Base-by-base conservation (phyloP, 2,888 invertebrate species). In the Cryptus viduatorius region DNA sequence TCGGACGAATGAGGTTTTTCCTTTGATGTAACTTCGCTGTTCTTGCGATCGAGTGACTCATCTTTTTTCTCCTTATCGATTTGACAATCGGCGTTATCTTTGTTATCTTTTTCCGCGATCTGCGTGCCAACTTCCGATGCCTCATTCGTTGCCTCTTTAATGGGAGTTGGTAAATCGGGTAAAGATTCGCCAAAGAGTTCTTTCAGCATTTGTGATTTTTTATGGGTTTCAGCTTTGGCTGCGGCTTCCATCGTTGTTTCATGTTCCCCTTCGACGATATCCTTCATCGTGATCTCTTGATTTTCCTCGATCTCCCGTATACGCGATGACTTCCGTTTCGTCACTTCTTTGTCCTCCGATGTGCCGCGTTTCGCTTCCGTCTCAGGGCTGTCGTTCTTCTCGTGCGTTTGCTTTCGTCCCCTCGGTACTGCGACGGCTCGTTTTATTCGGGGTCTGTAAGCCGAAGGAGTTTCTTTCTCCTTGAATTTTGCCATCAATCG, bases 401-500 rank as follows among this genome's bases (percentile, higher is more conserved):
- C 48, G 4, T 37, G 53, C 4, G 16, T 31, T 12, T 19, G 19
- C 50, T 67, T 81, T 14, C 65, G 46, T 29, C n/a, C 44, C 48
- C 68, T 82, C 19, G 79, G 65, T n/a, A 80, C 19, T 10, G 48
- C 37, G 1, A 77, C 79, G 1, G 79, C 48, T 1, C 79, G 79
- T 68, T 85, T 86, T 14, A 80, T 73, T 29, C 85, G 61, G 10
- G 80, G 67, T 44, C 73, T 71, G 71, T 69, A 50, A 8, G 68
- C 19, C 14, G 71, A 37, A 10, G 79, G 1, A 46, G 71, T 84
- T 42, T 81, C 72, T 16, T 67, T 82, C 82, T 82, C 89, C 50
- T 87, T 87, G 14, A 92, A 86, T 75, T 90, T 92, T 1, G 90
- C 89, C 73, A 92, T 86, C 10, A 91, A 86, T 37, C 92, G 87